A percentile compares a stretch with the other conserved stretches of the same genome.
Evolutionary conservation across 2,113 vertebrate genomes (phyloP).

Genomic region (Megaleporinus macrocephalus): DNA sequence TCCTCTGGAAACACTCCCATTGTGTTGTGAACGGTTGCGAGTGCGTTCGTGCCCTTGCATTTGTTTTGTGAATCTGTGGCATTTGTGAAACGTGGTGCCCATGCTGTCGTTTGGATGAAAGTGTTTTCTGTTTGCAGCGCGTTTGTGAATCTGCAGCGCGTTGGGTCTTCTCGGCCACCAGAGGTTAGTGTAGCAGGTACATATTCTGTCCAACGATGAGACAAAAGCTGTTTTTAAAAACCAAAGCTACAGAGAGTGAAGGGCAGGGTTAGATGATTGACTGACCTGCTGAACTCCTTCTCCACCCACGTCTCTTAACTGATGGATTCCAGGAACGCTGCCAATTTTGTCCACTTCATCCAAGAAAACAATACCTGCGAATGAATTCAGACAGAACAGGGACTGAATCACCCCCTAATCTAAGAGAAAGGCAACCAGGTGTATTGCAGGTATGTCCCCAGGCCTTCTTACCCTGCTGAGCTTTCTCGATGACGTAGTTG

Average conservation of each 20-base stretch:
- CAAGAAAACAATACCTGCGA: slow-evolving; percentile 89
- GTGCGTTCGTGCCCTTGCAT: too few species aligned
- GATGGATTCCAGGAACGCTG: slow-evolving; percentile 91
- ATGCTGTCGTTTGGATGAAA: too few species aligned
- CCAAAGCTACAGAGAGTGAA: not conserved
- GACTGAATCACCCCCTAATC: not conserved
- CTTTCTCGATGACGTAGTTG: slow-evolving; percentile 90
- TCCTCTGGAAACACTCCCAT: too few species aligned
- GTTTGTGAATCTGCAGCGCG: too few species aligned
- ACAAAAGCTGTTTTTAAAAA: not conserved
- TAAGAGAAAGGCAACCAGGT: not conserved
- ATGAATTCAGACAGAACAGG: not conserved
- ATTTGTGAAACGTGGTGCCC: too few species aligned
- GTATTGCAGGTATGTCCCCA: not conserved
- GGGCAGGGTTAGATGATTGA: not conserved
- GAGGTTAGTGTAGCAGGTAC: not conserved
- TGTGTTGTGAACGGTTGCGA: too few species aligned
- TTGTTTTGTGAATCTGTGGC: too few species aligned
- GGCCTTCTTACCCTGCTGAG: slow-evolving; percentile 84
- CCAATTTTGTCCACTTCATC: slow-evolving; percentile 95
- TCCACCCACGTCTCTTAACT: slow-evolving; percentile 88
- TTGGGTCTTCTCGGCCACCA: too few species aligned
- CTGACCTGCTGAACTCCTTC: slow-evolving; percentile 91
- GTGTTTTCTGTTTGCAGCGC: too few species aligned
- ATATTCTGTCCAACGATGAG: not conserved